These are phyloP conservation scores for Micropoecilia bifurca DNA, from an alignment of 2,797 vertebrate genomes.

Conservation along the genomic window DNA sequence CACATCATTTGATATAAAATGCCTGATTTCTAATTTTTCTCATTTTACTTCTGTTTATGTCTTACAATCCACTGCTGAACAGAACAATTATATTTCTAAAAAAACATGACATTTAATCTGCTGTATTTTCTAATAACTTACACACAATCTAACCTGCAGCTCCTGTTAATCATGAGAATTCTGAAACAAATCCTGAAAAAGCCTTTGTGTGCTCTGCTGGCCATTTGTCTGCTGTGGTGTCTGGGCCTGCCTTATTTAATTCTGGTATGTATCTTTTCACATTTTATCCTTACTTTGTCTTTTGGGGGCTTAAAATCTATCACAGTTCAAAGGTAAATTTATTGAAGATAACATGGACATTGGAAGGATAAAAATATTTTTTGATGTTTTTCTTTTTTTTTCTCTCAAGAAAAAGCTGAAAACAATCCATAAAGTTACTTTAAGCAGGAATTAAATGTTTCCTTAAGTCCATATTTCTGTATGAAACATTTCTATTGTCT, in stretches of 20 bases:
- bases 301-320: neutral
- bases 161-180: slow-evolving; percentile 8
- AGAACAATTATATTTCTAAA: neutral
- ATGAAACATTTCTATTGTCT: neutral
- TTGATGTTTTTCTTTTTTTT: neutral
- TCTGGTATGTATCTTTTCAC: slow-evolving; percentile 11
- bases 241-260: slow-evolving; percentile 2
- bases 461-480: neutral
- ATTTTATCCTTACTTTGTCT: neutral
- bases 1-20: neutral
- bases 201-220: neutral
- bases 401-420: neutral
- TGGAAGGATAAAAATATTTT: neutral
- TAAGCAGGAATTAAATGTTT: neutral
- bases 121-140: neutral
- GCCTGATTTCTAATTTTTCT: neutral
- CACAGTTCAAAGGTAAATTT: no score
- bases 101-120: neutral
- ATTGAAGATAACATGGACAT: neutral
- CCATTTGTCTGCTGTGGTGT: slow-evolving; percentile 10
- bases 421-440: neutral
- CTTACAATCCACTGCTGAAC: neutral
- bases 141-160: neutral
- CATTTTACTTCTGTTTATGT: neutral
- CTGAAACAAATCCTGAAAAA: neutral